Conservation (phyloP, 2,888 invertebrate species). For the Cataglyphis cursor region DNA sequence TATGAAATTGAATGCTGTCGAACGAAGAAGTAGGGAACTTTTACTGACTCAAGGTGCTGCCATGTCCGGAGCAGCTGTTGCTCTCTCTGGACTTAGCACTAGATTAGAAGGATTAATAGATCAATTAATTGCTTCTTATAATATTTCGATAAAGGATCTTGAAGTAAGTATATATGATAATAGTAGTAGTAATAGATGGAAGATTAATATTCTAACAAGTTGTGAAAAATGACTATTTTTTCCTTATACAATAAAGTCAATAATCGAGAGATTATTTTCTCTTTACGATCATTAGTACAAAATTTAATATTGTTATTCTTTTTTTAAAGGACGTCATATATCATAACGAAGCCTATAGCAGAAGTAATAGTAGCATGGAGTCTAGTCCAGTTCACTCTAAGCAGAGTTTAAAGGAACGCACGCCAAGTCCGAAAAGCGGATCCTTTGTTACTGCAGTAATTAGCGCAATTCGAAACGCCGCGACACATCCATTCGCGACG, state of each 20-base stretch:
- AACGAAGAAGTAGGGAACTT: slow-evolving; percentile 89
- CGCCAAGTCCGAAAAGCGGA: slow-evolving; percentile 89
- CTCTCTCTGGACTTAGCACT: slow-evolving; percentile 90
- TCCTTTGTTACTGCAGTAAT: slow-evolving; percentile 92
- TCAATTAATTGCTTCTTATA: slow-evolving; percentile 91
- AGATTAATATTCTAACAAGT: background rate
- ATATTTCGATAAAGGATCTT: slow-evolving; percentile 92
- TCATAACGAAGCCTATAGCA: slow-evolving; percentile 92
- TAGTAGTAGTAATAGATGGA: background rate
- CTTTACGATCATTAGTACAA: background rate
- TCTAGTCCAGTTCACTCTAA: slow-evolving; percentile 88
- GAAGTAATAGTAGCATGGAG: slow-evolving; percentile 91
- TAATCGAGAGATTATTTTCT: slow-evolving; percentile 2
- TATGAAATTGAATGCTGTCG: slow-evolving; percentile 89
- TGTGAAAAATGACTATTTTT: background rate
- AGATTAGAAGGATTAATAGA: slow-evolving; percentile 91
- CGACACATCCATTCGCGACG: slow-evolving; percentile 85
- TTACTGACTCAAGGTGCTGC: slow-evolving; percentile 91
- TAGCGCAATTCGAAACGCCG: slow-evolving; percentile 90
- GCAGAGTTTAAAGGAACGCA: slow-evolving; percentile 84
- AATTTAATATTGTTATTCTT: slow-evolving; percentile 43
- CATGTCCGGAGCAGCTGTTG: slow-evolving; percentile 91
- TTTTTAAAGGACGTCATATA: slow-evolving; percentile 90
- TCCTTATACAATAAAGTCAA: background rate
- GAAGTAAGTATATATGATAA: slow-evolving; percentile 87